Evolutionary conservation across 2,888 invertebrate genomes (phyloP), one percentile per base, ranked within the genome.

Genomic region (Ophion obscuratus): DNA sequence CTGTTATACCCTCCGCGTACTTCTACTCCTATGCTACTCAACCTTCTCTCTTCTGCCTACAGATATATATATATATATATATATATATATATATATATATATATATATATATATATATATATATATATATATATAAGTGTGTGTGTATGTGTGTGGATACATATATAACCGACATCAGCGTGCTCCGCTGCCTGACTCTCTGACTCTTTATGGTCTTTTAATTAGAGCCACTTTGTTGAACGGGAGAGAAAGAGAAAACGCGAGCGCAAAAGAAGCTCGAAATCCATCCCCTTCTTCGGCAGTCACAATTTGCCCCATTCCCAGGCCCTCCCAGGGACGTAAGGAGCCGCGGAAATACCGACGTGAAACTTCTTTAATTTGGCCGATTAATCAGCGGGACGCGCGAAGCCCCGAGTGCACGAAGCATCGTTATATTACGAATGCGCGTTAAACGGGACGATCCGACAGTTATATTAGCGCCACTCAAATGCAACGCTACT

Each of bases 131-230:
- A 53, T 24, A 68, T 61, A 62, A n/a, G 10, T 57, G 44, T 24
- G 4, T 24, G 6, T 17, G 10, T 53, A 17, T 67, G 9, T 59
- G 27, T 61, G n/a, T 47, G n/a, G 20, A 53, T 47, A 31, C 64
- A 64, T 31, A n/a, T 76, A 57, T 62, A 81, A 61, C 64, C 61
- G 71, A 71, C 74, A 75, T 74, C 85, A 79, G 68, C 73, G 73
- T 71, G 81, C 75, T 67, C 74, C 44, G 86, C 89, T 88, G 86
- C 87, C 83, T 84, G 88, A 85, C 84, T 87, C 87, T 90, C 89
- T 90, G 89, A 89, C 91, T 91, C 92, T 92, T 92, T 91, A 92
- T 90, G 89, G 91, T 90, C 91, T 91, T 91, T 92, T 92, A 92
- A 92, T 92, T 92, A 92, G 92, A 91, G 88, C 89, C 90, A 92